phyloP scores from a whole-genome alignment of 64 coral and sea anemone species.

The Catalaphyllia jardinei region DNA sequence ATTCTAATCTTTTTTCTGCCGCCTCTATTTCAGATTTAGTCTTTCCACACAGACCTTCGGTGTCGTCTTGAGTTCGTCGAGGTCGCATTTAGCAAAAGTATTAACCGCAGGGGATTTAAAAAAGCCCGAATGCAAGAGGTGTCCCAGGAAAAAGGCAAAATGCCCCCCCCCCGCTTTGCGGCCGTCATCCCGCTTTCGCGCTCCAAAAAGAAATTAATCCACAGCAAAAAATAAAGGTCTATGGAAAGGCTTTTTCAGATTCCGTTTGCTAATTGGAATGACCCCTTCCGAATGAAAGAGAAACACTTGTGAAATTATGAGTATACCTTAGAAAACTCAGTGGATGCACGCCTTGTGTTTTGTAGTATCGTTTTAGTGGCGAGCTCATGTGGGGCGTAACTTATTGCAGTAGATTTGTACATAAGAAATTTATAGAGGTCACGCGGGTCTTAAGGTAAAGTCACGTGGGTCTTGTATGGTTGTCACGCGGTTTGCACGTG shows the following conservation, averaged over 20 bases:
- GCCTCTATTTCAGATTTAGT: not conserved
- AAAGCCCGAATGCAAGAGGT: too few species aligned
- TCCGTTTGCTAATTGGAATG: not conserved
- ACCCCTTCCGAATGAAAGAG: not conserved
- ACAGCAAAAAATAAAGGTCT: too few species aligned
- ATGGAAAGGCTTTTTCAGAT: not conserved
- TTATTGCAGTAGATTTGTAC: constrained; percentile 35
- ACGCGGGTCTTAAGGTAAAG: not conserved
- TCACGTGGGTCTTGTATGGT: not conserved
- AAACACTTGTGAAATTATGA: constrained; percentile 23
- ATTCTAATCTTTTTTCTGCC: not conserved
- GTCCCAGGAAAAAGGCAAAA: too few species aligned
- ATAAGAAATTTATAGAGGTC: not conserved
- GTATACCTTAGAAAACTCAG: not conserved
- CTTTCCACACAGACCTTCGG: too few species aligned
- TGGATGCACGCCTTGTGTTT: not conserved
- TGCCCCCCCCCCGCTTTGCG: too few species aligned
- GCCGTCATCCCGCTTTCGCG: too few species aligned
- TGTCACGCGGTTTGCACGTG: constrained; percentile 32
- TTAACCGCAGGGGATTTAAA: too few species aligned
- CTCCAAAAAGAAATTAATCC: too few species aligned
- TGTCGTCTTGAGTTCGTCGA: too few species aligned
- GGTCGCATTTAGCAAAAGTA: too few species aligned
- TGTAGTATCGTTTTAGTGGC: not conserved
- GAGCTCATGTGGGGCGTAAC: not conserved